These are phyloP conservation scores for Philantomba maxwellii DNA, from an alignment of 2,113 vertebrate genomes.

Conservation along the genomic window DNA sequence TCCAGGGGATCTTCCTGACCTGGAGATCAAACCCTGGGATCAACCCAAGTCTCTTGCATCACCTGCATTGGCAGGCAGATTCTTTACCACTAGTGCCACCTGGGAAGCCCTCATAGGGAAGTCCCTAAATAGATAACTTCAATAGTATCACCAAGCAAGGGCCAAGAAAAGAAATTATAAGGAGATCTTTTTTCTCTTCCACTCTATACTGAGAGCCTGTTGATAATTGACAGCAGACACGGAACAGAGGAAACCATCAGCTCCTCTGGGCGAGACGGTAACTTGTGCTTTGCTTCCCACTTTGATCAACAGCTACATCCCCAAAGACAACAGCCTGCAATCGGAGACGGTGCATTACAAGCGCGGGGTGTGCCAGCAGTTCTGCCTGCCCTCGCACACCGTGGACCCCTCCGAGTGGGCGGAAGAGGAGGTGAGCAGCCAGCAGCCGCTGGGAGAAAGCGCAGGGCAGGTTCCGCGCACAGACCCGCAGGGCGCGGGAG, in stretches of 20 bases:
- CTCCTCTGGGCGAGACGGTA: background rate
- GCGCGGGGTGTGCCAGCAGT: slow-evolving; percentile 95
- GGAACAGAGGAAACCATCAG: background rate
- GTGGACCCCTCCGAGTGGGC: slow-evolving; percentile 95
- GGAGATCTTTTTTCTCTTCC: background rate
- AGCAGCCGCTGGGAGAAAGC: accelerated
- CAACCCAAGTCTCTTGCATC: background rate
- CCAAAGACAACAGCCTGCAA: slow-evolving; percentile 92
- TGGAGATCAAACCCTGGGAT: background rate
- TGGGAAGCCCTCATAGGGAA: background rate
- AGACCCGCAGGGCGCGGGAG: accelerated
- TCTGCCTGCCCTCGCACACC: slow-evolving; percentile 94
- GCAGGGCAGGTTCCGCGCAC: accelerated
- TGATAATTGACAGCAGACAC: accelerated
- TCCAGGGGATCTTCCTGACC: background rate
- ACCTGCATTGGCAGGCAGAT: background rate
- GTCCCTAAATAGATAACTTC: background rate
- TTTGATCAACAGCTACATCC: slow-evolving; percentile 84
- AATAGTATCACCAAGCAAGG: background rate
- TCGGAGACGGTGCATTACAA: slow-evolving; percentile 96
- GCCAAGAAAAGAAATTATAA: background rate
- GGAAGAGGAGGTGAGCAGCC: slow-evolving; percentile 90
- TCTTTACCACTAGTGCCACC: background rate
- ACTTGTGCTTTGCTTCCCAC: slow-evolving; percentile 4
- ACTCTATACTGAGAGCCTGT: background rate